These are phyloP conservation scores for Apocheima hispidaria DNA, from an alignment of 2,888 invertebrate genomes.

Conservation along the genomic window DNA sequence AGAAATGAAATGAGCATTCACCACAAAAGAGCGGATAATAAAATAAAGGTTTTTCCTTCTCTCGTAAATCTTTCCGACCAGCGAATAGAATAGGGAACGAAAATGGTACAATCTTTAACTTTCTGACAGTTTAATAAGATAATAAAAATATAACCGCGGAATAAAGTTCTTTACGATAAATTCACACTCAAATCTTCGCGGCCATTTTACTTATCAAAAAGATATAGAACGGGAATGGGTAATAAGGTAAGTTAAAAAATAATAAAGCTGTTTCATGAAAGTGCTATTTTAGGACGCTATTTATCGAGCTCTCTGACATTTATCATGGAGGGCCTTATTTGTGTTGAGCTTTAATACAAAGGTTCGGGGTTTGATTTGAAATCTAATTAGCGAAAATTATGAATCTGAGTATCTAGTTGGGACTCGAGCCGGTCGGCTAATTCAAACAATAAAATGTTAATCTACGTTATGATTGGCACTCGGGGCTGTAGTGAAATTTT, in stretches of 20 bases:
- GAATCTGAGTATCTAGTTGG: conserved; percentile 19
- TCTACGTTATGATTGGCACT: conserved; percentile 64
- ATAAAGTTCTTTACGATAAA: conserved; percentile 52
- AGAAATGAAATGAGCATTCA: conserved; percentile 57
- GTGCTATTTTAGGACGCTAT: conserved; percentile 6
- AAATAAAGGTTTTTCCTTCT: conserved; percentile 71
- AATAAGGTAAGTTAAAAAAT: conserved; percentile 25
- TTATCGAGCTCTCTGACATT: conserved; percentile 7
- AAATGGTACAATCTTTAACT: conserved; percentile 81
- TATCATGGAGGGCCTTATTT: background rate
- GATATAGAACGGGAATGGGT: conserved; percentile 38
- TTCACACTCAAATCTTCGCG: conserved; percentile 45
- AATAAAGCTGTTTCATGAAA: conserved; percentile 18
- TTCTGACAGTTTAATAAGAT: conserved; percentile 84
- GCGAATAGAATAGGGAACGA: conserved; percentile 72
- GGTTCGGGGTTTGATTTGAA: background rate
- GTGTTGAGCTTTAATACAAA: background rate
- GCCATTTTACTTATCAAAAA: conserved; percentile 47
- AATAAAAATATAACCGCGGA: conserved; percentile 78
- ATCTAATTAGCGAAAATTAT: background rate
- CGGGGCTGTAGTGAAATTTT: conserved; percentile 44
- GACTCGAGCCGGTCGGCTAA: conserved; percentile 21
- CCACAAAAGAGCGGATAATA: conserved; percentile 72
- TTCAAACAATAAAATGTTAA: conserved; percentile 60
- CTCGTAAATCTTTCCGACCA: conserved; percentile 73